Evolutionary conservation across 2,113 vertebrate species (phyloP), one percentile per base, ranked within the genome.

Genomic region (Platichthys flesus): DNA sequence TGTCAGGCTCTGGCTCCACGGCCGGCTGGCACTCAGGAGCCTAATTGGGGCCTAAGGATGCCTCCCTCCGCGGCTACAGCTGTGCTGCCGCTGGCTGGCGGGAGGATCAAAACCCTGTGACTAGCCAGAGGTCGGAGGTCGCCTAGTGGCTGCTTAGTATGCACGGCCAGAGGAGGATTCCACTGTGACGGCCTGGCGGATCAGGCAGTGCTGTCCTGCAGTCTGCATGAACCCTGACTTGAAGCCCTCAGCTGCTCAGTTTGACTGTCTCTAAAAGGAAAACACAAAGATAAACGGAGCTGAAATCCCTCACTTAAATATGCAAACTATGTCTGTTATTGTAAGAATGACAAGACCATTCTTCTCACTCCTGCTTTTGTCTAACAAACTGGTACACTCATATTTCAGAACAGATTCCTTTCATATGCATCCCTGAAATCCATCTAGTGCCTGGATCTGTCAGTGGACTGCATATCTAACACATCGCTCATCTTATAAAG

Each of bases 21-120:
- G 75, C 86, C 65, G 81, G 80, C 87, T 85, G 85, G 63, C 79
- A 80, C 82, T 82, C 67, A 14, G 75, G 78, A 85, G 82, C 74
- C 80, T 92, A 93, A 92, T 92, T 93, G 92, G 88, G 71, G 91
- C 91, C 79, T 13, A 58, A 88, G 91, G 91, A 88, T 9, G 26
- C 59, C 74, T 83, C 74, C 83, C 84, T 85, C 79, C 74, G 77
- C 80, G 58, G 84, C 74, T 89, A 68, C 92, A 93, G 93, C 91
- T 93, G 92, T 81, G 85, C 78, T 47, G 84, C 90, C 35, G 51
- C 85, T 73, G 83, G 91, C 84, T 78, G 77, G 70, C 40, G 78
- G 54, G 62, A 42, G 82, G 78, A 90, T 91, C 89, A 88, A 81
- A 91, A 88, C 78, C 77, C 74, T 0, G 58, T 65, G 80, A 89